Conservation (phyloP, 2,888 invertebrate genomes). For the Cephus runcator region DNA sequence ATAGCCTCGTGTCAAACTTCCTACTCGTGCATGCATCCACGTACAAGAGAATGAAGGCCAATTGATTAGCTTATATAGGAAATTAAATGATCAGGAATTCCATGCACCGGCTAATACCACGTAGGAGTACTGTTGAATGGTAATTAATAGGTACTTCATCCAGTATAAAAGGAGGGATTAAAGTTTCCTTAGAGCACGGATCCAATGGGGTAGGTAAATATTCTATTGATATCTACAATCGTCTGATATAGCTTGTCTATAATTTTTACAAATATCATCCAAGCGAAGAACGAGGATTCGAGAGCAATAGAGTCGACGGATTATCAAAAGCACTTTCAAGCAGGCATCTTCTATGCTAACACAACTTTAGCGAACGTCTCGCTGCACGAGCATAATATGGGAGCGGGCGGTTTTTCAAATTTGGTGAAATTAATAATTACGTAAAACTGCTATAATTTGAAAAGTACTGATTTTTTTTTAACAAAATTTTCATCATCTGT, state of each 20-base stretch:
- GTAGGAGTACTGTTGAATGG: not conserved
- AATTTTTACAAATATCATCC: not conserved
- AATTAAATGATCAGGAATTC: not conserved
- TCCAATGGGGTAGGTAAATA: not conserved
- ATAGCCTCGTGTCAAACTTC: conserved; percentile 2
- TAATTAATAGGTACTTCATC: not conserved
- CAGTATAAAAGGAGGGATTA: not conserved
- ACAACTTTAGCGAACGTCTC: too few species aligned
- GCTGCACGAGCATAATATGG: too few species aligned
- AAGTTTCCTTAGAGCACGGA: not conserved
- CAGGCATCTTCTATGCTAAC: not conserved
- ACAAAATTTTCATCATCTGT: too few species aligned
- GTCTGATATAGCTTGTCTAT: not conserved
- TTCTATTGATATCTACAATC: not conserved
- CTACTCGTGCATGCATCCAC: not conserved
- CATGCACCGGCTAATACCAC: not conserved
- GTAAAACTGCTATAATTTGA: too few species aligned
- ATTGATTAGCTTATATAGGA: not conserved
- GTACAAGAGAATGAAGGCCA: not conserved
- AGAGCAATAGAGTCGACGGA: not conserved
- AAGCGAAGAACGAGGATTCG: not conserved
- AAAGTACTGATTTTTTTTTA: too few species aligned
- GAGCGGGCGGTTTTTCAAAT: too few species aligned
- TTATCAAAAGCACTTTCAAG: not conserved
- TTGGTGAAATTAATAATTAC: too few species aligned